Conservation (phyloP, 2,113 vertebrate species). For the Xenopus borealis region DNA sequence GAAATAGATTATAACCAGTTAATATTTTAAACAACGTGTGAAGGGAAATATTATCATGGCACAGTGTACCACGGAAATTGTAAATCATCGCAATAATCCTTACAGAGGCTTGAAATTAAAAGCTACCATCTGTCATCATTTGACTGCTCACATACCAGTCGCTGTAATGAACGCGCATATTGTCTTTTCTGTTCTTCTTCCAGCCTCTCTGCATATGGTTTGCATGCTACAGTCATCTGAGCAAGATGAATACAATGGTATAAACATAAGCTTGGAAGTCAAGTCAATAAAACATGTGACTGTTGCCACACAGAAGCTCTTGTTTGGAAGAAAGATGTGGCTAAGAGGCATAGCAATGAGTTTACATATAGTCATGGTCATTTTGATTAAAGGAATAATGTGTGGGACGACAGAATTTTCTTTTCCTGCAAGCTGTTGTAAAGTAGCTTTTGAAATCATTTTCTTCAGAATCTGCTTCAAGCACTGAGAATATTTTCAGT, state of each 20-base stretch:
- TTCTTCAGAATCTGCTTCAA: too few species aligned
- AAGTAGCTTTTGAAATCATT: neutral
- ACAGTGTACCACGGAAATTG: neutral
- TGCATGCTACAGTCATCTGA: slow-evolving; percentile 67
- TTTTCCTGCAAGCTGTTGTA: neutral
- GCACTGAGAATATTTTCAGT: neutral
- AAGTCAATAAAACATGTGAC: slow-evolving; percentile 67
- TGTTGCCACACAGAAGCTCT: slow-evolving; percentile 58
- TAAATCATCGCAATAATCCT: slow-evolving; percentile 37
- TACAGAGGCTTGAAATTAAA: slow-evolving; percentile 66
- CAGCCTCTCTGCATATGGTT: slow-evolving; percentile 63
- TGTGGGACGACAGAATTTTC: neutral
- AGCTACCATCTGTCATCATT: slow-evolving; percentile 62
- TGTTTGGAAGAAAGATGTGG: slow-evolving; percentile 48
- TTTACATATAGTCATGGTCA: slow-evolving; percentile 38
- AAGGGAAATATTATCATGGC: slow-evolving; percentile 5
- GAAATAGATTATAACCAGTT: neutral
- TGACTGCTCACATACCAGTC: slow-evolving; percentile 67
- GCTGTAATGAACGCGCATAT: slow-evolving; percentile 60
- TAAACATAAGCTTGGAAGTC: slow-evolving; percentile 64
- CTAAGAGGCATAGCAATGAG: slow-evolving; percentile 49
- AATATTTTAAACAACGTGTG: neutral
- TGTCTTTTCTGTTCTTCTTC: slow-evolving; percentile 67
- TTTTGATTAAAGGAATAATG: slow-evolving; percentile 37
- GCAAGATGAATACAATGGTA: slow-evolving; percentile 68